Conservation (phyloP, 2,797 vertebrate species). For the Rhinophrynus dorsalis region DNA sequence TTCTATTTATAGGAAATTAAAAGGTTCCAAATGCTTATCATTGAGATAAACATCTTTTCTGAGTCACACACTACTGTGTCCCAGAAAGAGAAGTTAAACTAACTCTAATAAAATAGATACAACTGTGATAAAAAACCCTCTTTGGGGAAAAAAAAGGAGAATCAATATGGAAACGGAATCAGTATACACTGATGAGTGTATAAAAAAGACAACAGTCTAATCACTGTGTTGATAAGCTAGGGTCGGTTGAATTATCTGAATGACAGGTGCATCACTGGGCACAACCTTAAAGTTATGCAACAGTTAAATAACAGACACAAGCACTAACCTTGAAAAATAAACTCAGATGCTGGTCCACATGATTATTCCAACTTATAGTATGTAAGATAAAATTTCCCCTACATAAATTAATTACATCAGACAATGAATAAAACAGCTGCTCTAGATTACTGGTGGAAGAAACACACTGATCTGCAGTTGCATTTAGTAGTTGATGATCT, state of each 20-base stretch:
- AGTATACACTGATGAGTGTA: neutral
- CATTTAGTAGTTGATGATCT: too few species aligned
- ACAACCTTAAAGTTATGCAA: slow-evolving; percentile 4
- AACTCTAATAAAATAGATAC: slow-evolving; percentile 42
- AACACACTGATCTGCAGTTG: too few species aligned
- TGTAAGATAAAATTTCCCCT: too few species aligned
- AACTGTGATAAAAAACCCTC: slow-evolving; percentile 25
- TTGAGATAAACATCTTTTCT: slow-evolving; percentile 28
- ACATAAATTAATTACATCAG: too few species aligned
- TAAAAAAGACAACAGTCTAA: neutral
- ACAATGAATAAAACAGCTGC: too few species aligned
- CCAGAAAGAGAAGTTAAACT: slow-evolving; percentile 13
- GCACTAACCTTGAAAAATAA: slow-evolving; percentile 7
- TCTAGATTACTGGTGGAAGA: too few species aligned
- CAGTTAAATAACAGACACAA: slow-evolving; percentile 2
- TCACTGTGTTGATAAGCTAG: slow-evolving; percentile 1
- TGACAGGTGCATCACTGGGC: slow-evolving; percentile 14
- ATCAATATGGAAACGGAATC: slow-evolving; percentile 11
- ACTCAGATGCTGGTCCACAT: neutral
- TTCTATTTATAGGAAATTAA: slow-evolving; percentile 48
- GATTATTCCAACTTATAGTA: too few species aligned
- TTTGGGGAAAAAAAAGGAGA: slow-evolving; percentile 1
- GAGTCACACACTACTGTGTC: slow-evolving; percentile 13
- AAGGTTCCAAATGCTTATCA: slow-evolving; percentile 36
- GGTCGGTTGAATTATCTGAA: neutral